Base-by-base conservation (phyloP, 2,888 invertebrate species). In the Pandemis cinnamomeana region DNA sequence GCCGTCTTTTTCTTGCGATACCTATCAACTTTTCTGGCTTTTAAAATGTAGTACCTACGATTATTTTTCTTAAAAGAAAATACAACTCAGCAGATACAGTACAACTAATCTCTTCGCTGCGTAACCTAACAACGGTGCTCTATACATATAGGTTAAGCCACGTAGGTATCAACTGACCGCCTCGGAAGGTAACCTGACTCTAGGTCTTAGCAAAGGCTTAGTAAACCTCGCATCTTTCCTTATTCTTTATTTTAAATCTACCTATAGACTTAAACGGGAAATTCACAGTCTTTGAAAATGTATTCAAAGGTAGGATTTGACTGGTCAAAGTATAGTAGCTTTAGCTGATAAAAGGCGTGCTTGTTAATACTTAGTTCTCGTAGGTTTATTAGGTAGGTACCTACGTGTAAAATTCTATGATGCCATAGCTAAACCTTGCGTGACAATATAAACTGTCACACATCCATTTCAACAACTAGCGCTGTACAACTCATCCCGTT, bases 181-280 rank as follows among this genome's bases (percentile, higher is more conserved):
- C 88, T 87, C 84, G 86, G 83, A 84, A 86, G 86, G 89, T 89
- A 89, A 90, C 87, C 81, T 81, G 87, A 90, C 86, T 82, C 86
- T 71, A 77, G 77, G 71, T 75, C 75, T 75, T 75, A 75, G 80
- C 42, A 55, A 76, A 76, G 82, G 87, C 88, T 89, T 89, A 87
- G 81, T 77, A 91, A 88, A 86, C 73, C 72, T 60, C 20, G 42
- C 81, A 75, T 78, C 81, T 83, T 67, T 84, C 86, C 87, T 89
- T 89, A 89, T 88, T 82, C 84, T 83, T 81, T 81, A 58, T 82
- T 85, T 83, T 87, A 87, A 86, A 86, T 82, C 86, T 83, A 4
- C 27, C 27, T 36, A 36, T 36, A 64, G 27, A 86, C 86, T 89
- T 86, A 13, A 8, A 13, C 27, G 10, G 46, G 27, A 64, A 64